Evolutionary conservation across 2,888 invertebrate genomes (phyloP), one percentile per base, ranked within the genome.

Genomic region (Euzetes globulus): DNA sequence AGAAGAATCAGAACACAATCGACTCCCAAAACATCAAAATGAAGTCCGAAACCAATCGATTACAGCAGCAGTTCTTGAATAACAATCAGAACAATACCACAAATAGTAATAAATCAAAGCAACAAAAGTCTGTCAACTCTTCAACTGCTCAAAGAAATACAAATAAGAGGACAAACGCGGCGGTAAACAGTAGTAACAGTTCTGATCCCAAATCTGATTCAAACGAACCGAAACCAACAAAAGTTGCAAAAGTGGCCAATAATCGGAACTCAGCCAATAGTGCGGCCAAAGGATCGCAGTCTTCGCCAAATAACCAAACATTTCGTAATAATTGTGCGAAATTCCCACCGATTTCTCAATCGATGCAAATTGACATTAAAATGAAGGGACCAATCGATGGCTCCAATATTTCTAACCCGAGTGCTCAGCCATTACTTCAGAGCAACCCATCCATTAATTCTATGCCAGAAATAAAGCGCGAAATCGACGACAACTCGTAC

Each of bases 1-100:
- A 70, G 27, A 70, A 70, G 47, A 70, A 70, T 70, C 11, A 70
- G 45, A 25, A 25, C 19, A 70, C 70, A 45, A 47, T 70, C 47
- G 70, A 70, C 15, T 22, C 70, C 1, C 70, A 70, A 25, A 70
- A 70, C 27, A 47, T 70, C 13, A 70, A 70, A 25, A 70, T 70
- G 70, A 70, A 47, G 27, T 1, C 41, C 33, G 70, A 70, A 15
- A 70, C 70, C 45, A 25, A 22, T 25, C 70, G 70, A 45, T 9
- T 70, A 9, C 41, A 70, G 22, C 70, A 70, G 17, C 70, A 70
- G 47, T 70, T 47, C 45, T 45, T 45, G 11, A 70, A 70, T 11
- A 70, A 70, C 11, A 45, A 9, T 19, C 65, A 65, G 19, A 70
- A 5, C 41, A 70, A 70, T 70, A 37, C n/a, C 22, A 19, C 70